Conservation (phyloP, 2,113 vertebrate genomes). For the Cyprichromis sp. region DNA sequence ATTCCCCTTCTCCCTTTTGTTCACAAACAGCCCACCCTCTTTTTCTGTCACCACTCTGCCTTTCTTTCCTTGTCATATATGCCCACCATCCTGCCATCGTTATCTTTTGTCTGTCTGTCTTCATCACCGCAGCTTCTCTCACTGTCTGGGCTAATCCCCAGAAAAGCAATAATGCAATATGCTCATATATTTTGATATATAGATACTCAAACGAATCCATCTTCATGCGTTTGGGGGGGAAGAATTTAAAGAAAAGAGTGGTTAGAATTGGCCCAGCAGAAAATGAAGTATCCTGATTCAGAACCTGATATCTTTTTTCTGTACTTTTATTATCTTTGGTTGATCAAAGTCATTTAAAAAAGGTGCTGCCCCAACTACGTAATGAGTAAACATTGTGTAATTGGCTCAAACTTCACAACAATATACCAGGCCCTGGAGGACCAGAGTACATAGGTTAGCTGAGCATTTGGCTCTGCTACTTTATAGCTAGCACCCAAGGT, state of each 20-base stretch:
- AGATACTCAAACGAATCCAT: background rate
- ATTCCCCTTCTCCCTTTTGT: conserved; percentile 3
- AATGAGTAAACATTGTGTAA: background rate
- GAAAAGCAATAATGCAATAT: background rate
- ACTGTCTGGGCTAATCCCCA: background rate
- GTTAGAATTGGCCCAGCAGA: background rate
- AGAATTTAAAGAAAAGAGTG: background rate
- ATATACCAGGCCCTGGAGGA: background rate
- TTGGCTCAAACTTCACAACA: background rate
- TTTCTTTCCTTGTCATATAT: background rate
- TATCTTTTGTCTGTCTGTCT: background rate
- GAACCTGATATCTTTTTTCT: background rate
- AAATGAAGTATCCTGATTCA: background rate
- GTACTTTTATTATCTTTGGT: background rate
- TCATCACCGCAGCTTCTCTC: background rate
- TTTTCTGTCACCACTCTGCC: background rate
- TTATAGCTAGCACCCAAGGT: background rate
- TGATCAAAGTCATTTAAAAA: background rate
- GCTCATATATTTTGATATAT: background rate
- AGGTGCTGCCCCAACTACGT: background rate
- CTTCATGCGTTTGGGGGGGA: accelerated
- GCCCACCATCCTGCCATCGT: background rate
- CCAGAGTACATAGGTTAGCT: background rate
- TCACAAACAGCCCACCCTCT: background rate
- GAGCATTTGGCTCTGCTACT: background rate